Conservation (phyloP, 2,797 vertebrate genomes). For the Crossoptilon crossoptilon region DNA sequence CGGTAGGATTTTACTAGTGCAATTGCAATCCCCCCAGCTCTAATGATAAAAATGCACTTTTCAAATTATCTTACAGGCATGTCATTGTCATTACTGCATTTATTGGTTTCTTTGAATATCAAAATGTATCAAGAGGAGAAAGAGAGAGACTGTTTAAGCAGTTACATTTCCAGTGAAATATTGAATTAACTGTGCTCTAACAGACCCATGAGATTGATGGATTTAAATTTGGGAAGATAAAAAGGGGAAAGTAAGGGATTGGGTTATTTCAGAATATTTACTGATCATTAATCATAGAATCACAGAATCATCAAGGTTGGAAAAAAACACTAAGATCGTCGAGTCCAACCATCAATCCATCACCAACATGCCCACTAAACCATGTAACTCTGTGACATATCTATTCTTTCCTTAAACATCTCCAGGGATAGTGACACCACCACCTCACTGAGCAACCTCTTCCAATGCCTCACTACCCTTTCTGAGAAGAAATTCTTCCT, state of each 20-base stretch:
- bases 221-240: conserved; percentile 2
- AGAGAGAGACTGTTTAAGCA: background rate
- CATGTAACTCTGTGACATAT: too few relatives aligned
- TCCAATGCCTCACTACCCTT: too few relatives aligned
- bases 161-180: background rate
- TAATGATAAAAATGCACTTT: conserved; percentile 29
- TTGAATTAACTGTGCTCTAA: background rate
- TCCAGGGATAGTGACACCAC: too few relatives aligned
- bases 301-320: too few relatives aligned
- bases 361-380: too few relatives aligned
- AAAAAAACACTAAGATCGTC: too few relatives aligned
- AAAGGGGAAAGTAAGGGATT: background rate
- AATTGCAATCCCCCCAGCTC: conserved; percentile 29
- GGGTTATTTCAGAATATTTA: background rate
- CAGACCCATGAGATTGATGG: background rate
- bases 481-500: too few relatives aligned
- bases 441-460: too few relatives aligned
- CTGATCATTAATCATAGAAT: background rate
- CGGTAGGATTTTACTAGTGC: conserved; percentile 42
- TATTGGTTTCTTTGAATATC: conserved; percentile 18
- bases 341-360: too few relatives aligned
- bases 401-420: too few relatives aligned
- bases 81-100: background rate
- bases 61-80: background rate
- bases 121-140: conserved; percentile 9